A percentile compares a stretch with the other conserved stretches of the same genome.
Conservation (phyloP, 2,888 invertebrate species). For the Syrista parreyssii region DNA sequence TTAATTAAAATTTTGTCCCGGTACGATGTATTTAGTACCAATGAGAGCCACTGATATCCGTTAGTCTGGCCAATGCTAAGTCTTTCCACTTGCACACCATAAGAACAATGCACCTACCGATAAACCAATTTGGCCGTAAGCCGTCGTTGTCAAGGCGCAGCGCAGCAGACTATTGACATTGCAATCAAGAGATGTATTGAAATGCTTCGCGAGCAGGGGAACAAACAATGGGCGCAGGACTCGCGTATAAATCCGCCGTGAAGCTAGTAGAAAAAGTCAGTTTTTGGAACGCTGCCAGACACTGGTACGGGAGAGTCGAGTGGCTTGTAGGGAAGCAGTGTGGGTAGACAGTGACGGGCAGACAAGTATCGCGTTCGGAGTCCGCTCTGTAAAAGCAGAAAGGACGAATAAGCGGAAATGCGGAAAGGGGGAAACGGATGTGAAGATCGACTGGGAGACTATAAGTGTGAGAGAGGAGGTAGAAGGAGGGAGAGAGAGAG, state of each 20-base stretch:
- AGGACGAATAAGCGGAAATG: conserved; percentile 1
- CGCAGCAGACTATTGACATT: conserved; percentile 1
- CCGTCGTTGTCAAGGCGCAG: not conserved
- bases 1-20: not conserved
- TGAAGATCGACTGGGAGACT: conserved; percentile 15
- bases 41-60: not conserved
- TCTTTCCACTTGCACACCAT: not conserved
- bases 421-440: not conserved
- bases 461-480: conserved; percentile 11
- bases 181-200: conserved; percentile 12
- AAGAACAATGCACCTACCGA: not conserved
- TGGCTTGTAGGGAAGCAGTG: not conserved
- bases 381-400: not conserved
- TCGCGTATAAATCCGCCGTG: not conserved
- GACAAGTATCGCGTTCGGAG: not conserved
- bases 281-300: conserved; percentile 27
- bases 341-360: not conserved
- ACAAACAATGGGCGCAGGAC: conserved; percentile 21
- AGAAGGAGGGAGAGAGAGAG: conserved; percentile 24
- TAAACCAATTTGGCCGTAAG: conserved; percentile 6
- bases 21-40: not conserved
- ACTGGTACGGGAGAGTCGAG: not conserved
- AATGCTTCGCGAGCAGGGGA: conserved; percentile 14
- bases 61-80: not conserved
- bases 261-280: conserved; percentile 15